Conservation (phyloP, 2,113 vertebrate genomes). For the Physeter macrocephalus region DNA sequence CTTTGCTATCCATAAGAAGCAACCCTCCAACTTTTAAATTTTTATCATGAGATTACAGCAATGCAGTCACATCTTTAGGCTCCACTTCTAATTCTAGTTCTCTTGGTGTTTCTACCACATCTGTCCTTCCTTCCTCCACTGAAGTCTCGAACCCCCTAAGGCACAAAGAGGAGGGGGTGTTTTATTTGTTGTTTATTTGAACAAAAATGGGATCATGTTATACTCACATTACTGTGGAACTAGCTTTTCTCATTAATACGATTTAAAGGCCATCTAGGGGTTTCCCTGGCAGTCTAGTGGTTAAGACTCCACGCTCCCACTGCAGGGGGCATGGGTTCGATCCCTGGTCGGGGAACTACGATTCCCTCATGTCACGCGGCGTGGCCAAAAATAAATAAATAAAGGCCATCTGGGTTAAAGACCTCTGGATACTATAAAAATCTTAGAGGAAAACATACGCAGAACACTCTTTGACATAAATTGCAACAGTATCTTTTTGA, state of each 20-base stretch:
- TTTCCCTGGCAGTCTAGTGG: too few species aligned
- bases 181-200: constrained; percentile 2
- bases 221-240: neutral
- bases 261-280: neutral
- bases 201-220: neutral
- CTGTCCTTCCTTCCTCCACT: neutral
- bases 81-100: neutral
- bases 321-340: too few species aligned
- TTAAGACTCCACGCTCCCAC: too few species aligned
- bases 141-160: neutral
- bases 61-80: neutral
- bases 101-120: neutral
- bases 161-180: neutral
- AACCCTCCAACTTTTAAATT: neutral
- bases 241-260: neutral
- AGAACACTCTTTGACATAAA: too few species aligned
- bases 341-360: too few species aligned
- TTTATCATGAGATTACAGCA: neutral
- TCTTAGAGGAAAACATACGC: too few species aligned
- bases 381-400: too few species aligned
- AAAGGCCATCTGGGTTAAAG: neutral
- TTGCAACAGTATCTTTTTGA: too few species aligned
- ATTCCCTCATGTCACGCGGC: too few species aligned
- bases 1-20: too few species aligned
- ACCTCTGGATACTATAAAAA: too few species aligned